Evolutionary conservation across 1,140 invertebrate species (phyloP), one percentile per base, ranked within the genome.

Genomic region (Tetraneura akinire): DNA sequence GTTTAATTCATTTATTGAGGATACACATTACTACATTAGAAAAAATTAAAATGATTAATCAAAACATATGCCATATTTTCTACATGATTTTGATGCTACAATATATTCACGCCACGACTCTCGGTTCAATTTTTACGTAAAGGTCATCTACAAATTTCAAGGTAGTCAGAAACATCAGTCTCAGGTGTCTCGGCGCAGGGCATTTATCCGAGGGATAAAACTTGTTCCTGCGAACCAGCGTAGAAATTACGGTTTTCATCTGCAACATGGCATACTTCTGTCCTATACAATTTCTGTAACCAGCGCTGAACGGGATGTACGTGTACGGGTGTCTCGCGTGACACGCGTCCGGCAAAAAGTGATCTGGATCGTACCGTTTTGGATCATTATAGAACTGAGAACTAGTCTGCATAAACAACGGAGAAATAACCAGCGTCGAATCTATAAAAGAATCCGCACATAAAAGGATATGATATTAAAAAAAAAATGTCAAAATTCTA

Each of bases 231-330:
- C 87, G 82, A 6, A 89, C 80, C 9, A 88, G 82, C 2, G 85
- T 82, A 1, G 88, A 84, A 14, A 89, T 80, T 1, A 89, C 81
- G 2, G 86, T 84, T 81, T 89, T 89, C 81, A 88, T 85, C 82
- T 89, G 88, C 83, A 87, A 82, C 82, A 88, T 81, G 18, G 87
- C 87, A 83, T 87, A 88, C 74, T 85, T 87, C 80, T 84, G 81
- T 84, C 88, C 89, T 64, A 90, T 86, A 80, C 89, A 90, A 83
- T 89, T 90, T 78, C 89, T 86, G 6, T 86, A 85, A 8, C 90
- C 89, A 66, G 88, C 88, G 47, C 88, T 88, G 83, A 91, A 91
- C 23, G 90, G 90, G 37, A 90, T 84, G 81, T 86, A 90, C 18
- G 85, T 80, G 76, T 85, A 88, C 0, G 83, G 86, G 82, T 86